Evolutionary conservation across 2,113 vertebrate species (phyloP).

Genomic region (Smithornis capensis): DNA sequence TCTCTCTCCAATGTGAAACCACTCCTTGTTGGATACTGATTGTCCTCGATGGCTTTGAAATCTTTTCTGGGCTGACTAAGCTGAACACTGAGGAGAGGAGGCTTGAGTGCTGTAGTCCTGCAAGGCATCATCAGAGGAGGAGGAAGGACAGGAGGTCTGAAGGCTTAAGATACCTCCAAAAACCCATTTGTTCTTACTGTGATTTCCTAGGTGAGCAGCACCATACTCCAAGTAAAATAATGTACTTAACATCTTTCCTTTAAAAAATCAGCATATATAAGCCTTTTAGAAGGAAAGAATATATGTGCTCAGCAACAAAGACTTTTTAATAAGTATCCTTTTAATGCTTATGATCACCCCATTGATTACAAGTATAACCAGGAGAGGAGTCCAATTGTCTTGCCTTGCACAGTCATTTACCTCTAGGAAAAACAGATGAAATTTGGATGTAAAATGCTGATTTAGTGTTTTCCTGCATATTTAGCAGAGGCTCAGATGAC

Average conservation of each 20-base stretch:
- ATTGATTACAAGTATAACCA: neutral
- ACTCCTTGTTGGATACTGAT: neutral
- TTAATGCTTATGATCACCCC: neutral
- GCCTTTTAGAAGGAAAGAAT: neutral
- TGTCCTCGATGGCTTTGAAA: neutral
- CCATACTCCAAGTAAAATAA: neutral
- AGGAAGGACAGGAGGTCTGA: neutral
- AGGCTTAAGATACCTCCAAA: neutral
- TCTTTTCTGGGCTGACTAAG: neutral
- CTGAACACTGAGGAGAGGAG: neutral
- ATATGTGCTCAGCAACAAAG: neutral
- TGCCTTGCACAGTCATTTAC: neutral
- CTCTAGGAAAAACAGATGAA: neutral
- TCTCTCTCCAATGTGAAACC: neutral
- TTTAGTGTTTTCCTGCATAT: neutral
- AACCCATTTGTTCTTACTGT: neutral
- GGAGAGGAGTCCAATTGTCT: neutral
- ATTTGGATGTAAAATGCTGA: neutral
- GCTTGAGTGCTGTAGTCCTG: fast-evolving
- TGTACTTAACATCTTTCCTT: neutral
- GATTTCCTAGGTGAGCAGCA: neutral
- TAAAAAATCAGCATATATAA: neutral
- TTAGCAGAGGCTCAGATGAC: neutral
- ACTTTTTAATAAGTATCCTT: neutral
- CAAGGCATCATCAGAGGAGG: neutral